These are phyloP conservation scores for Rafetus swinhoei DNA, from an alignment of 2,113 vertebrate species.

Conservation along the genomic window DNA sequence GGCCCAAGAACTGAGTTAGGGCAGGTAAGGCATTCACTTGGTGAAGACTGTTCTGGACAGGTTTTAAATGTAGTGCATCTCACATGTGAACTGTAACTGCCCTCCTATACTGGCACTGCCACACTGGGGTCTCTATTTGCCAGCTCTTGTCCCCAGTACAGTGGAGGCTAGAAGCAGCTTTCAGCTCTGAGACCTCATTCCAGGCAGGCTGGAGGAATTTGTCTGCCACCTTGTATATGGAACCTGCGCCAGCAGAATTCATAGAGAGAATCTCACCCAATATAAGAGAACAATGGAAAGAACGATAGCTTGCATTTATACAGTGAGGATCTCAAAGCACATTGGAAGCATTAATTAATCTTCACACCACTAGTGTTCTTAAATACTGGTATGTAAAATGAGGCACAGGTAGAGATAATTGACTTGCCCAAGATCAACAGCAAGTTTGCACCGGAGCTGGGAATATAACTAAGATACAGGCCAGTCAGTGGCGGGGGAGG, in stretches of 20 bases:
- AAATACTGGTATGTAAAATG: conserved; percentile 11
- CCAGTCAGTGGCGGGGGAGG: too few species aligned
- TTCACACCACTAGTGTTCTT: background rate
- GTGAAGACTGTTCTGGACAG: background rate
- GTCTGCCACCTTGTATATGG: background rate
- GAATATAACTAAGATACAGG: background rate
- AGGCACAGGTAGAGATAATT: conserved; percentile 21
- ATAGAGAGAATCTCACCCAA: background rate
- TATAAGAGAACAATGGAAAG: background rate
- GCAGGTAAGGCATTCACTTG: background rate
- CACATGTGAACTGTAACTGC: background rate
- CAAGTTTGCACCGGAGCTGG: background rate
- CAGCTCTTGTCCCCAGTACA: background rate
- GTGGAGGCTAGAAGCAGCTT: background rate
- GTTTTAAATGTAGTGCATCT: background rate
- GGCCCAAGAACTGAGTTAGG: background rate
- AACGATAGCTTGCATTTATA: background rate
- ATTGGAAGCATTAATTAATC: background rate
- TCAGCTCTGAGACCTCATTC: background rate
- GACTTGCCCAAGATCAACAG: conserved; percentile 31
- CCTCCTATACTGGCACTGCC: background rate
- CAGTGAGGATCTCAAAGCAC: background rate
- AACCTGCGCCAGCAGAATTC: conserved; percentile 10
- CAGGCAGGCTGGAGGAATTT: background rate
- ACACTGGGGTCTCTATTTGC: background rate